Evolutionary conservation across 1,140 invertebrate species (phyloP), one percentile per base, ranked within the genome.

Genomic region (Pissodes strobi): DNA sequence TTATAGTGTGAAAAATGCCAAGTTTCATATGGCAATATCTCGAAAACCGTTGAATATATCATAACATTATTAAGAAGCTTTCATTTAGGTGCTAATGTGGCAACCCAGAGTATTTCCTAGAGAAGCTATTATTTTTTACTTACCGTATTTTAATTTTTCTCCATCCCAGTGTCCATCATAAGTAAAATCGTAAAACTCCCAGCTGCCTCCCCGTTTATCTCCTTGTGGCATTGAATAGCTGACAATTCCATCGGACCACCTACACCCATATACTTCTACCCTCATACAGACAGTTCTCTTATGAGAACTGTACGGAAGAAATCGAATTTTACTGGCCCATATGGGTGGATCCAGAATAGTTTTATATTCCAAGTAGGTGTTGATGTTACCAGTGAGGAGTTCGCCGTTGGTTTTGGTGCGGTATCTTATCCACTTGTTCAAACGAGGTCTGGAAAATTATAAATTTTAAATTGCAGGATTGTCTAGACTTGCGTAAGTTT

Each of bases 151-250:
- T 64, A 88, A 78, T 70, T 84, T 82, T 19, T 85, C 75, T 8
- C 72, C 74, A 51, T 76, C 72, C 76, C 76, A 77, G 56, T 76
- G 73, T 3, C 92, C 91, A 77, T 94, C 92, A 76, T 94, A 94
- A 8, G 85, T 87, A 30, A 84, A 83, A 75, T 94, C 92, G 73
- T 87, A 90, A 69, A 94, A 86, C 73, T 93, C 88, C 79, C 74
- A 90, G 85, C 72, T 86, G 82, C 49, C 78, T 2, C 88, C 87
- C 30, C 89, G 80, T 65, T 85, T 85, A 69, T 90, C 86, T 9
- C 92, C 92, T 73, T 93, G 89, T 0, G 89, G 90, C 87, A 93
- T 92, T 51, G 86, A 84, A 75, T 94, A 94, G 18, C 87, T 87
- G 1, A 91, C 79, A 6, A 93, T 81, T 39, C 90, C 89, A 75